Percentiles rank a stretch among this genome's conserved stretches.
Conservation (phyloP, 2,888 invertebrate species). For the Tryphoninae sp. region DNA sequence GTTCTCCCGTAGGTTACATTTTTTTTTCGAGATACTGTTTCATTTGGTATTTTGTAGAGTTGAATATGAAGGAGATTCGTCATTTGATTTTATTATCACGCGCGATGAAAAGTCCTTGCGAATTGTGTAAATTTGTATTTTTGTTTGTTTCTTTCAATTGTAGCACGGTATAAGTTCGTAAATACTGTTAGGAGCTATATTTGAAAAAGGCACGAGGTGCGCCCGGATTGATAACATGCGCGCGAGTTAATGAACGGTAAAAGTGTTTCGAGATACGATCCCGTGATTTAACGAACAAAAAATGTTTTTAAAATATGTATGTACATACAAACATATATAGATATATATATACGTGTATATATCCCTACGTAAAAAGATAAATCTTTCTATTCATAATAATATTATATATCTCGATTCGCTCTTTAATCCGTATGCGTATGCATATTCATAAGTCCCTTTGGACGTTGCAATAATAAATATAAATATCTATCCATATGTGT, state of each 20-base stretch:
- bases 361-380: slow-evolving; percentile 48
- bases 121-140: not conserved
- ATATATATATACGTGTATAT: slow-evolving; percentile 38
- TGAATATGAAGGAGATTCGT: slow-evolving; percentile 51
- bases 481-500: slow-evolving; percentile 62
- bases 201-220: slow-evolving; percentile 58
- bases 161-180: slow-evolving; percentile 25
- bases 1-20: slow-evolving; percentile 24
- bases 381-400: slow-evolving; percentile 48
- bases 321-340: slow-evolving; percentile 27
- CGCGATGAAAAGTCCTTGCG: slow-evolving; percentile 15
- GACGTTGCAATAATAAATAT: slow-evolving; percentile 72
- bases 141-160: slow-evolving; percentile 24
- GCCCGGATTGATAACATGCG: slow-evolving; percentile 25
- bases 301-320: slow-evolving; percentile 5
- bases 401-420: slow-evolving; percentile 32
- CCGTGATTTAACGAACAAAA: not conserved
- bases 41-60: not conserved
- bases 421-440: slow-evolving; percentile 57
- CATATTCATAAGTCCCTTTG: slow-evolving; percentile 66
- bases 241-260: not conserved
- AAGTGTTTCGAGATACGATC: not conserved
- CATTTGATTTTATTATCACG: slow-evolving; percentile 24
- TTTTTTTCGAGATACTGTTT: slow-evolving; percentile 10
- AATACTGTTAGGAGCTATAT: slow-evolving; percentile 52